Evolutionary conservation across 2,888 invertebrate species (phyloP).

Genomic region (Noctuana brunneofusca): DNA sequence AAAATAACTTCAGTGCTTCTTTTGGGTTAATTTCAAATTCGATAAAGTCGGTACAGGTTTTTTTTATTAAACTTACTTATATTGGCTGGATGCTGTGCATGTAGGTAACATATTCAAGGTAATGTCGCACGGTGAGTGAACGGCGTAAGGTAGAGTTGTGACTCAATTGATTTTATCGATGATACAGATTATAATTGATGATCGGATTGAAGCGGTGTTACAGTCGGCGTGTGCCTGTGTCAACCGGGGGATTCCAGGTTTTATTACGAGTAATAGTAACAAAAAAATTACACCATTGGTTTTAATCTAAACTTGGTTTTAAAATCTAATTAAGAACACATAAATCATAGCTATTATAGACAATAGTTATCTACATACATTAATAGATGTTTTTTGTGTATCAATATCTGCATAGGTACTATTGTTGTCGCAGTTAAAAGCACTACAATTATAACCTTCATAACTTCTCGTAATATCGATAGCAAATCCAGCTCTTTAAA

Average conservation of each 20-base stretch:
- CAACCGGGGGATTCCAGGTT: too few species aligned
- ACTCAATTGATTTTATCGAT: conserved; percentile 38
- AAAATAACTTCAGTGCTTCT: conserved; percentile 19
- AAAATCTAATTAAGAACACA: too few species aligned
- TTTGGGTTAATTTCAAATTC: conserved; percentile 42
- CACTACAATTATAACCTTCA: too few species aligned
- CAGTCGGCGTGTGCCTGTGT: too few species aligned
- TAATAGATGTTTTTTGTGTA: too few species aligned
- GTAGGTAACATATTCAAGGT: conserved; percentile 53
- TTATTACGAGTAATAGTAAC: too few species aligned
- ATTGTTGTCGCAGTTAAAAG: too few species aligned
- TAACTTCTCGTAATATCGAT: neutral
- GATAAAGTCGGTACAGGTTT: conserved; percentile 45
- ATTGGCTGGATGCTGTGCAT: conserved; percentile 45
- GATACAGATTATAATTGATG: conserved; percentile 8
- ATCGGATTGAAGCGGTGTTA: neutral
- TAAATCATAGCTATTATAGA: too few species aligned
- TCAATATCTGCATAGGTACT: too few species aligned
- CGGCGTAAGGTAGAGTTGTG: conserved; percentile 48
- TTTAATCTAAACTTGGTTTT: too few species aligned
- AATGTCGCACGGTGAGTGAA: conserved; percentile 70
- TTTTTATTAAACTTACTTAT: conserved; percentile 47
- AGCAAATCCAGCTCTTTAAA: neutral
- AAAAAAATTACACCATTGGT: too few species aligned
- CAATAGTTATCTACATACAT: too few species aligned